Evolutionary conservation across 1,140 invertebrate genomes (phyloP), one percentile per base, ranked within the genome.

Genomic region (Heliconius himera): DNA sequence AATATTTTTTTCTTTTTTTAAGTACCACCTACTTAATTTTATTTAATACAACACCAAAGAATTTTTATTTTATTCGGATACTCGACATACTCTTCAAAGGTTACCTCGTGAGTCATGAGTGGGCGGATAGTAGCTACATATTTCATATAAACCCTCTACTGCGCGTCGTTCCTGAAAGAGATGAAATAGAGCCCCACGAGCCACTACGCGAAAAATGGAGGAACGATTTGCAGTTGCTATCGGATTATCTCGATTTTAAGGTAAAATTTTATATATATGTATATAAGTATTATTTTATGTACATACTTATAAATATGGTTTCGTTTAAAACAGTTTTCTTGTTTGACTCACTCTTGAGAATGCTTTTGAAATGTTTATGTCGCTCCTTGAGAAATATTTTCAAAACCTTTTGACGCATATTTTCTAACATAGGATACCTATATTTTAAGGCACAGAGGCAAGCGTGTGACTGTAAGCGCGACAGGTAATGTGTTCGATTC

Each of bases 181-280:
- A 95, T 82, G 88, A 90, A 77, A 95, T 93, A 75, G 90, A 94
- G 77, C 84, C 87, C 29, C 91, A 92, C 70, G 83, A 90, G 20
- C 90, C 92, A 6, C 82, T 95, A 20, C 91, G 94, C 51, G 88
- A 94, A 33, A 88, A 85, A 9, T 96, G 96, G 96, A 85, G 93
- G 22, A 87, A 95, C 70, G 95, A 96, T 87, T 87, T 96, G 22
- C 94, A 96, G 88, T 83, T 96, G 33, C 87, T 96, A 20, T 96
- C 96, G 1, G 95, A 95, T 86, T 96, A 96, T 88, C 88, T 96
- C 46, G 95, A 96, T 83, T 94, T 93, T 81, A 96, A 96, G 93
- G 96, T 96, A 94, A 41, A 49, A 22, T 46, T 74, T 51, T 1
- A 46, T 46, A 46, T 51, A 26, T 73, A 29, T 73, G 29, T 51